Percentiles rank a stretch among this genome's conserved stretches.
Evolutionary conservation across 2,888 invertebrate genomes (phyloP).

Genomic region (Phyto melanocephala): DNA sequence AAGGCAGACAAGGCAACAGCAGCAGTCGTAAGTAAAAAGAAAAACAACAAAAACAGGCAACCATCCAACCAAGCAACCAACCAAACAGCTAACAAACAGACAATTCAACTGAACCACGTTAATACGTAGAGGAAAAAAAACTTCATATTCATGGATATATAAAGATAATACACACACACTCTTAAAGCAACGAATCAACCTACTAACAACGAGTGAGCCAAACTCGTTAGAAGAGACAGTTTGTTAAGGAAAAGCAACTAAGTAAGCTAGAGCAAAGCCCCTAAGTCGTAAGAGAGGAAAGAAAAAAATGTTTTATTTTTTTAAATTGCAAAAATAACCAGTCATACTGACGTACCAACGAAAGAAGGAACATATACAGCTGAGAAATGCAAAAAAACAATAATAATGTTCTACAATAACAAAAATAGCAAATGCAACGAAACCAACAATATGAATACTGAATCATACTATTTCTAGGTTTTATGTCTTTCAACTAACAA

Average conservation of each 20-base stretch:
- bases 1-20: constrained; percentile 54
- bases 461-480: constrained; percentile 16
- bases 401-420: no score
- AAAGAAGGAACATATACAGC: background rate
- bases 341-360: background rate
- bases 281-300: background rate
- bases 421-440: no score
- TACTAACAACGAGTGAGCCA: constrained; percentile 35
- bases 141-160: background rate
- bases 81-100: background rate
- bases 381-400: background rate
- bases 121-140: background rate
- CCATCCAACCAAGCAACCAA: constrained; percentile 17
- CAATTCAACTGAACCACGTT: constrained; percentile 7
- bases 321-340: background rate
- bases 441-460: constrained; percentile 10
- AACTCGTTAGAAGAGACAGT: constrained; percentile 27
- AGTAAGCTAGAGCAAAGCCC: constrained; percentile 20
- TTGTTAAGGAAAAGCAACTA: constrained; percentile 12
- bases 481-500: constrained; percentile 46
- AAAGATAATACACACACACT: background rate
- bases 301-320: background rate
- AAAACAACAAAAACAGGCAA: constrained; percentile 32
- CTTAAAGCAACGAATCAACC: background rate
- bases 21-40: constrained; percentile 12